Percentiles rank a stretch among this genome's conserved stretches.
Evolutionary conservation across 1,140 invertebrate genomes (phyloP).

Genomic region (Phymastichus coffea): DNA sequence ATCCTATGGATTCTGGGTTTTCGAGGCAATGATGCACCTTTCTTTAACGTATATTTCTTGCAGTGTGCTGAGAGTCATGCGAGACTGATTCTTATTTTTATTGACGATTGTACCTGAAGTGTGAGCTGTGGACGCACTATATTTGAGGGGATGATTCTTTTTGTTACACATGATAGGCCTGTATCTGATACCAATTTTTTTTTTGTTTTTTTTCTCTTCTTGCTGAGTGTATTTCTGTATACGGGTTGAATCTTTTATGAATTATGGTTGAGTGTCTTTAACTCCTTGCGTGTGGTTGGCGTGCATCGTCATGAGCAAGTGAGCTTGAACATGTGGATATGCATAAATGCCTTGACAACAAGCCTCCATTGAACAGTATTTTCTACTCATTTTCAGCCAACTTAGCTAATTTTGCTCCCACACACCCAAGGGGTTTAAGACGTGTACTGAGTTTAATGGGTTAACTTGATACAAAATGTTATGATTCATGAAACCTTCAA

Average conservation of each 20-base stretch:
- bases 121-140: no score
- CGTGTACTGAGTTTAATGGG: slow-evolving; percentile 22
- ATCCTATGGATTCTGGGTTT: no score
- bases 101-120: no score
- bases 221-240: no score
- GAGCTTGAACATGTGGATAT: slow-evolving; percentile 30
- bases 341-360: slow-evolving; percentile 11
- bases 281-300: slow-evolving; percentile 31
- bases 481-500: slow-evolving; percentile 26
- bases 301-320: slow-evolving; percentile 28
- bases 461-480: slow-evolving; percentile 26
- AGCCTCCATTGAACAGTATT: slow-evolving; percentile 24
- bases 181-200: no score
- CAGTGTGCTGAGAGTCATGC: no score
- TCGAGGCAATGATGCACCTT: no score
- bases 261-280: slow-evolving; percentile 28
- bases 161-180: no score
- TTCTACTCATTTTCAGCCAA: slow-evolving; percentile 28
- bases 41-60: no score
- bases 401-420: slow-evolving; percentile 28
- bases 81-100: no score
- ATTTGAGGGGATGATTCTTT: no score
- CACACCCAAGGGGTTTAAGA: slow-evolving; percentile 30
- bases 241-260: slow-evolving; percentile 22
- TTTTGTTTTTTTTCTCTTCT: no score